phyloP scores from a whole-genome alignment of 2,797 vertebrate genomes.

The Otolemur crassicaudatus region DNA sequence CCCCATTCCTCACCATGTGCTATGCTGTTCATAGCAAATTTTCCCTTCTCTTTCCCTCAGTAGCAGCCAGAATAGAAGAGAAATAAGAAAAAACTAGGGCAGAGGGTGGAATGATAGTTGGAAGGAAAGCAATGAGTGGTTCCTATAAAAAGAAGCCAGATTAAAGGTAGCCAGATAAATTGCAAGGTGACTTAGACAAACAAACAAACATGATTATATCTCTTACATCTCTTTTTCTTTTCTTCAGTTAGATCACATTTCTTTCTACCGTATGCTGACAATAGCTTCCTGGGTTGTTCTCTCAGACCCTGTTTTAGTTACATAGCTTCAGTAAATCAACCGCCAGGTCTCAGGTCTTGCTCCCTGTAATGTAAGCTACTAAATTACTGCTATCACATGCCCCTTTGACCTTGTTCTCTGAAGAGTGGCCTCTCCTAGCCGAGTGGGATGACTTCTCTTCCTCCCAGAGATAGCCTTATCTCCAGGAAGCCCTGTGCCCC shows the following conservation, averaged over 20 bases:
- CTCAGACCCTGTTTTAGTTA: neutral
- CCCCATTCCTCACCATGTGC: neutral
- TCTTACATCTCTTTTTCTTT: neutral
- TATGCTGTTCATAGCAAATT: neutral
- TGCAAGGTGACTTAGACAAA: neutral
- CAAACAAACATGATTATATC: neutral
- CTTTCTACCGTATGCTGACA: neutral
- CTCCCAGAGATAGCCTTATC: neutral
- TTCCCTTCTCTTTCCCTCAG: neutral
- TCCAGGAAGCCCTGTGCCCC: neutral
- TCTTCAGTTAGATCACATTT: neutral
- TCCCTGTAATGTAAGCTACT: neutral
- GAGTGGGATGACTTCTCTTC: neutral
- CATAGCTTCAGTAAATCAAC: neutral
- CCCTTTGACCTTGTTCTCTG: neutral
- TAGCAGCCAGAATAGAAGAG: neutral
- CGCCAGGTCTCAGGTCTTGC: neutral
- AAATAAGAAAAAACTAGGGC: constrained; percentile 7
- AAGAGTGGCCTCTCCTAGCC: neutral
- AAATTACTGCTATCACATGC: neutral
- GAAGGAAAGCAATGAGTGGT: neutral
- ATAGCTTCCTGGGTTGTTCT: neutral
- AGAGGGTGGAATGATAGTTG: constrained; percentile 2
- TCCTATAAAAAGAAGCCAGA: neutral
- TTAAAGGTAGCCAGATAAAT: neutral